Percentiles rank a stretch among this genome's conserved stretches.
Evolutionary conservation across 2,888 invertebrate species (phyloP).

Genomic region (Tinea trinotella): DNA sequence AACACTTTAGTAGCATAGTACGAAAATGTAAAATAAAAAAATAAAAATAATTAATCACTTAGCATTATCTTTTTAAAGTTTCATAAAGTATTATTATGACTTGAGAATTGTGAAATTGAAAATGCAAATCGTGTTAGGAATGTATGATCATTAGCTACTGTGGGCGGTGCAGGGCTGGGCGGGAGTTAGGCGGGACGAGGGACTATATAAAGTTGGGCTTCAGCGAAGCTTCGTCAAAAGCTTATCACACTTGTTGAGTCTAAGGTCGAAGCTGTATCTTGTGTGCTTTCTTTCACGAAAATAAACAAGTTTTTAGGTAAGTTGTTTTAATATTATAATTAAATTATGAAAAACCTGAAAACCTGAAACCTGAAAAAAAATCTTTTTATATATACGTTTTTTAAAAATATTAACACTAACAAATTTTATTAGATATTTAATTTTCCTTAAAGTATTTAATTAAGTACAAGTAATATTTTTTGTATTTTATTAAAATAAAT

Average conservation of each 20-base stretch:
- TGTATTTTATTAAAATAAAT: not conserved
- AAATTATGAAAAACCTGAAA: too few species aligned
- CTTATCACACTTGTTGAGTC: slow-evolving; percentile 56
- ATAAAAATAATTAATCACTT: too few species aligned
- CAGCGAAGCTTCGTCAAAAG: slow-evolving; percentile 44
- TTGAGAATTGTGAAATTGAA: slow-evolving; percentile 37
- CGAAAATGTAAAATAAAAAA: too few species aligned
- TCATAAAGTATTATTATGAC: not conserved
- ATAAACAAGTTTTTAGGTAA: not conserved
- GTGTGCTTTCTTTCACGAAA: slow-evolving; percentile 2
- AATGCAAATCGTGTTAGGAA: slow-evolving; percentile 54
- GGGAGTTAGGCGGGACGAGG: slow-evolving; percentile 61
- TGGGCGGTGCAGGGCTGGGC: slow-evolving; percentile 41
- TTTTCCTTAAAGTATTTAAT: too few species aligned
- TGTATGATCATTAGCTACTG: slow-evolving; percentile 30
- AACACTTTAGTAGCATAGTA: too few species aligned
- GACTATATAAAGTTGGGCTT: slow-evolving; percentile 48
- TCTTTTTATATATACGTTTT: too few species aligned
- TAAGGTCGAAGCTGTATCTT: slow-evolving; percentile 2
- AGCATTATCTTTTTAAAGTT: not conserved
- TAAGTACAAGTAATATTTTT: too few species aligned
- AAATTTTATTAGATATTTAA: too few species aligned
- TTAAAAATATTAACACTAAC: too few species aligned
- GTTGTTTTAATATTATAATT: not conserved
- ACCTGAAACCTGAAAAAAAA: too few species aligned